Conservation (phyloP, 2,797 vertebrate genomes). For the Aldrovandia affinis region DNA sequence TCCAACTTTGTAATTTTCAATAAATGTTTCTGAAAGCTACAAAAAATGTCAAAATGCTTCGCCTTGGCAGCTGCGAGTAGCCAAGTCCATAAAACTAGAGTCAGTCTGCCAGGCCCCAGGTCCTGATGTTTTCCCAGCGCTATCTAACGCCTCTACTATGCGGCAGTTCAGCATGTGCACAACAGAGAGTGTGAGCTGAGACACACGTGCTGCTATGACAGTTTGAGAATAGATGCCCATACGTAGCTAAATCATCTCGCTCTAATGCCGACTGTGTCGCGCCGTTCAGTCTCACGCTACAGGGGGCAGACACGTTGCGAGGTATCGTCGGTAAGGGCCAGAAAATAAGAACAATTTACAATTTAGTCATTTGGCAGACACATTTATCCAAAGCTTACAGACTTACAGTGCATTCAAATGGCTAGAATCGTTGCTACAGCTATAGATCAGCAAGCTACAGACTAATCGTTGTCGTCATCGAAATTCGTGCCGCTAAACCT, state of each 20-base stretch:
- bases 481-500: too few relatives aligned
- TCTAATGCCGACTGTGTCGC: neutral
- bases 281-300: neutral
- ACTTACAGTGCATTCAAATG: too few relatives aligned
- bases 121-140: slow-evolving; percentile 22
- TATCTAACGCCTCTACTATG: slow-evolving; percentile 5
- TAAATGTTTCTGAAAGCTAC: slow-evolving; percentile 7
- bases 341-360: too few relatives aligned
- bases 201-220: neutral
- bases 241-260: neutral
- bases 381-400: too few relatives aligned
- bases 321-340: neutral
- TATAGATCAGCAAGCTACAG: too few relatives aligned
- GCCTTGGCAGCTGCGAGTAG: neutral
- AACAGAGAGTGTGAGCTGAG: neutral
- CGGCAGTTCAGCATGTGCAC: neutral
- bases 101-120: slow-evolving; percentile 8
- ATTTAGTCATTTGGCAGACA: too few relatives aligned
- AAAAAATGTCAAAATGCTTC: neutral
- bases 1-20: neutral
- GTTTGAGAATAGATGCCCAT: neutral
- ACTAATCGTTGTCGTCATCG: too few relatives aligned
- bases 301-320: neutral
- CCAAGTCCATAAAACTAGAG: slow-evolving; percentile 12
- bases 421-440: too few relatives aligned